Base-by-base conservation (phyloP, 2,113 vertebrate genomes). In the Brachyhypopomus occidentalis region DNA sequence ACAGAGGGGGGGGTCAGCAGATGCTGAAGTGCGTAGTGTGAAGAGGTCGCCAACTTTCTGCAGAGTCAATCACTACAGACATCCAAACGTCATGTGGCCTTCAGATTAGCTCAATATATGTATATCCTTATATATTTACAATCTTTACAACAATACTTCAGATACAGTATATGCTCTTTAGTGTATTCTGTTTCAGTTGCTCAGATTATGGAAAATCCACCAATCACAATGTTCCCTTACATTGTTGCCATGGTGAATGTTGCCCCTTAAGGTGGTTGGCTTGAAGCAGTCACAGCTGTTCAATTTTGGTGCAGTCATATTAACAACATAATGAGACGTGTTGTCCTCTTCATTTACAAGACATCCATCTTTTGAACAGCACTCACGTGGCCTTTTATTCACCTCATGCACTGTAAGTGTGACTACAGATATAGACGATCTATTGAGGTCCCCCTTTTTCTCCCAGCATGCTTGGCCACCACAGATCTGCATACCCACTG, bases 381-480 rank as follows among this genome's bases (percentile, higher is more conserved):
- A 48, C 77, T 14, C 14, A 22, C n/a, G 5, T 20, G 6, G 36
- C 48, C 22, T 72, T 12, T 2, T 48, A 1, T 48, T 56, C n/a
- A 27, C 14, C 19, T 7, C n/a, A 12, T 34, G 0, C 71, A 25
- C 45, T 56, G 20, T 71, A 25, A 27, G 58, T 23, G 19, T 71
- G 30, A 66, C 78, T 62, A 72, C 64, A 59, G 66, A 36, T 67
- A 63, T 22, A 80, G 6, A 14, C 66, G 56, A 36, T 22, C 27
- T 78, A 30, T 5, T 79, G 73, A 1, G 16, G 17, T n/a, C 56
- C 27, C 80, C 69, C 77, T 85, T 87, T 83, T 72, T 74, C 34
- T 78, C 85, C 86, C 82, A 82, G 72, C 70, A 84, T 85, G 78
- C 83, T 56, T 73, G 25, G 20, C 78, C 72, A 22, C 56, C 25